Evolutionary conservation across 2,113 vertebrate genomes (phyloP).

Genomic region (Callocephalon fimbriatum): DNA sequence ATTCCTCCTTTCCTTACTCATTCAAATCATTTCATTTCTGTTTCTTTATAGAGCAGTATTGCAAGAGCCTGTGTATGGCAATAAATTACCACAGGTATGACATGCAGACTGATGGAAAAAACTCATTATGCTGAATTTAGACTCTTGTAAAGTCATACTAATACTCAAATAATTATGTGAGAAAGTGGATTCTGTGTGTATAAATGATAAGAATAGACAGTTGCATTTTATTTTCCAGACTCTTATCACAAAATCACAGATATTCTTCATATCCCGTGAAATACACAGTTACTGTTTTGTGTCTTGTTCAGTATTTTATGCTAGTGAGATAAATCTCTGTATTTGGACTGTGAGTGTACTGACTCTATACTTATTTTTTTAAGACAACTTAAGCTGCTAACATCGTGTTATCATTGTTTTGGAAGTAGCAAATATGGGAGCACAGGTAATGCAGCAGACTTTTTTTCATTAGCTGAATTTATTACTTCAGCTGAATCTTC

Average conservation of each 20-base stretch:
- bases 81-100: constrained; percentile 74
- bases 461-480: not conserved
- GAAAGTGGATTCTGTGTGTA: not conserved
- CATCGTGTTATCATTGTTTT: not conserved
- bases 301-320: not conserved
- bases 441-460: not conserved
- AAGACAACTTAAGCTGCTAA: not conserved
- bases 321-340: not conserved
- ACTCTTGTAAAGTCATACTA: constrained; percentile 58
- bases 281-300: not conserved
- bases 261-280: not conserved
- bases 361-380: not conserved
- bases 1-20: constrained; percentile 48
- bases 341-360: not conserved
- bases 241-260: not conserved
- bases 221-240: constrained; percentile 31
- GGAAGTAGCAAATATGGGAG: not conserved
- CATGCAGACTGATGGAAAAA: constrained; percentile 30
- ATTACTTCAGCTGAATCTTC: not conserved
- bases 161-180: not conserved
- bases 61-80: constrained; percentile 77
- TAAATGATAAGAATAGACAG: not conserved
- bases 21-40: constrained; percentile 74
- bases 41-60: constrained; percentile 78
- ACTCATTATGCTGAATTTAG: constrained; percentile 34